Base-by-base conservation (phyloP, 2,113 vertebrate genomes). In the Pseudorasbora parva region DNA sequence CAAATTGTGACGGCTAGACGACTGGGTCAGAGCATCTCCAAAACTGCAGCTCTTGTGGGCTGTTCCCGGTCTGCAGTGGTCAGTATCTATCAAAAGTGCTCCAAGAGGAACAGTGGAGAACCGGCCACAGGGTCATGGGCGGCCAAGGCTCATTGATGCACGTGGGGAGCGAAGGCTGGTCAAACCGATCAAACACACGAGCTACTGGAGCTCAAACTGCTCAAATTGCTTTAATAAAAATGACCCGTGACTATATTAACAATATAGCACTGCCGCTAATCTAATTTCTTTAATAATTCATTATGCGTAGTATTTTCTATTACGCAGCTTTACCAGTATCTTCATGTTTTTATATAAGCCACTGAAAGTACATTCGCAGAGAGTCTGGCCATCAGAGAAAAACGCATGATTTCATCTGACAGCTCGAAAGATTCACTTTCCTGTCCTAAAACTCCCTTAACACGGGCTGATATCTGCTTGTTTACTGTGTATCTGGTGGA, bases 401-500 rank as follows among this genome's bases (percentile, higher is more conserved):
- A 82, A 83, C 77, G 68, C 69, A 89, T 94, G 93, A 96, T 92
- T 90, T 94, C 94, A 95, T 95, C 93, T 93, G 95, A 95, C 95
- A 93, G 91, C 90, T 93, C 92, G 93, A 94, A 93, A 93, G 94
- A 95, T 95, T 95, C 95, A 94, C 92, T 92, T 92, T 92, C 90
- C 92, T 93, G 86, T 92, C 92, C 93, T 92, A 94, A 95, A 95
- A 94, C 90, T 92, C 95, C 94, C 91, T 93, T 91, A 94, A 94
- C 92, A 93, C 91, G 94, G 90, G 93, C 91, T 93, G 94, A 93
- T 94, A 95, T 93, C 92, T 95, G 95, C 95, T 97, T 97, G 96
- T 97, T 96, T 96, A 95, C 95, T 96, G 96, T 90, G 95, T 92
- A n/a, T 95, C 92, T 92, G 85, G 91, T 93, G 89, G 94, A 93